A percentile compares a stretch with the other conserved stretches of the same genome.
These are phyloP conservation scores for Acanthoscelides obtectus DNA, from an alignment of 2,888 invertebrate genomes.

Conservation along the genomic window DNA sequence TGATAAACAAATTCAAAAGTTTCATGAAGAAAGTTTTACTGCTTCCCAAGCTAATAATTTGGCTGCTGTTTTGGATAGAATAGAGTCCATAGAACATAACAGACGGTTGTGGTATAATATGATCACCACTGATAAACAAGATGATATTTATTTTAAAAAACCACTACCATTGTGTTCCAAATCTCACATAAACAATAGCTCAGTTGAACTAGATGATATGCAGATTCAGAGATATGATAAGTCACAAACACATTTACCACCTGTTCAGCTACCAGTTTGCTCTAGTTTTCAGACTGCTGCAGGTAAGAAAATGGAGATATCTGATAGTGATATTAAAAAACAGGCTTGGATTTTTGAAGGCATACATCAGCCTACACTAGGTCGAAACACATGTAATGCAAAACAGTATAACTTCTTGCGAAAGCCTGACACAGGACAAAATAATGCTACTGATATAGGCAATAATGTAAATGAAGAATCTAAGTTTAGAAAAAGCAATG, in stretches of 20 bases:
- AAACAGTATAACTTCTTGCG: background rate
- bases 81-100: slow-evolving; percentile 25
- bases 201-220: background rate
- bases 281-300: slow-evolving; percentile 21
- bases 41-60: slow-evolving; percentile 12
- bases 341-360: background rate
- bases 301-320: background rate
- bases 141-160: slow-evolving; percentile 27
- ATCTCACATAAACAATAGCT: background rate
- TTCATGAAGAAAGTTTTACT: slow-evolving; percentile 15
- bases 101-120: slow-evolving; percentile 14
- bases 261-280: slow-evolving; percentile 6
- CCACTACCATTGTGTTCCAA: slow-evolving; percentile 18
- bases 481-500: background rate
- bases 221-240: background rate
- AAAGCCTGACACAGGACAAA: background rate
- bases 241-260: background rate
- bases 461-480: background rate
- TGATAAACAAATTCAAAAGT: slow-evolving; percentile 4
- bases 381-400: background rate
- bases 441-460: slow-evolving; percentile 12
- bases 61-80: slow-evolving; percentile 21
- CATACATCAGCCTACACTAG: background rate
- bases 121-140: slow-evolving; percentile 7
- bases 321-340: background rate